These are phyloP conservation scores for Noturus placidus DNA, from an alignment of 2,113 vertebrate species.

Conservation along the genomic window DNA sequence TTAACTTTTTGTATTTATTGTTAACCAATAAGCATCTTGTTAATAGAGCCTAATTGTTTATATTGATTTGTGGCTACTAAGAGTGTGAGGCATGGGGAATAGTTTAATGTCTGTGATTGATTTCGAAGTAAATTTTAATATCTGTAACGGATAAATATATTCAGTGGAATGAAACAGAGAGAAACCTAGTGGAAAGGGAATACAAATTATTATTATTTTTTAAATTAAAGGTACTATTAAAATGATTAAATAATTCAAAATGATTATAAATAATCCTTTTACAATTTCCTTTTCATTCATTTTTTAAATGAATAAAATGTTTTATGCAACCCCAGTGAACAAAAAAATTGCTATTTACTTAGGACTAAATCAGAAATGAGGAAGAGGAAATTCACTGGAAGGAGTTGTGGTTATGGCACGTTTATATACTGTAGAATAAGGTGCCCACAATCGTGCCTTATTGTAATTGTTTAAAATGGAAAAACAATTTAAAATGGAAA, in stretches of 20 bases:
- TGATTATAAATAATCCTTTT: neutral
- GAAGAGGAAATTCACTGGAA: constrained; percentile 20
- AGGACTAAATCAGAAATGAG: constrained; percentile 29
- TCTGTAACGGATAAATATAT: neutral
- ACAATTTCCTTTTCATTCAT: neutral
- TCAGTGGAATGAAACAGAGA: neutral
- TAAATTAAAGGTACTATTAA: neutral
- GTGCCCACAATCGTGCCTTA: neutral
- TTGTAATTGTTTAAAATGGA: constrained; percentile 1
- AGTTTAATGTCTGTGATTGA: neutral
- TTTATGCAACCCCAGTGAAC: too few species aligned
- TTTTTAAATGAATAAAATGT: too few species aligned
- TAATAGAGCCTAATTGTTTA: neutral
- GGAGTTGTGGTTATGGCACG: neutral
- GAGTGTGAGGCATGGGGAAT: neutral
- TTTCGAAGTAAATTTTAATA: neutral
- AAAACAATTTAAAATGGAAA: neutral
- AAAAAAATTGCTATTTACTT: constrained; percentile 2
- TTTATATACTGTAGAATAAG: constrained; percentile 18
- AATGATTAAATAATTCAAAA: neutral
- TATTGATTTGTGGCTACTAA: neutral
- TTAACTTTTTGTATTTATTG: neutral
- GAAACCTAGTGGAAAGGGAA: neutral
- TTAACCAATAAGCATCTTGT: neutral
- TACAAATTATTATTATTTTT: neutral